phyloP scores from a whole-genome alignment of 2,797 vertebrate species.

The Holocentrus rufus region DNA sequence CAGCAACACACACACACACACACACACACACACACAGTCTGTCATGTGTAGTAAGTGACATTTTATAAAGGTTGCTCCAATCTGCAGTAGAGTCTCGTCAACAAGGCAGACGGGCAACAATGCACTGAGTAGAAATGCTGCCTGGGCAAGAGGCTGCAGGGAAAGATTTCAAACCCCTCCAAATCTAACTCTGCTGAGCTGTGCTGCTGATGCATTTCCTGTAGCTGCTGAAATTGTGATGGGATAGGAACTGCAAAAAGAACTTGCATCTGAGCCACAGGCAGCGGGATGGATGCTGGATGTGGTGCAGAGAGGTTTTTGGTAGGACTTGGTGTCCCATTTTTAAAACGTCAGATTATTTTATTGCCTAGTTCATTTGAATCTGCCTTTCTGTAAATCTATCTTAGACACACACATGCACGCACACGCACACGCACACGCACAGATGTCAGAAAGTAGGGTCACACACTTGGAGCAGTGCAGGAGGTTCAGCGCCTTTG shows the following conservation, averaged over 20 bases:
- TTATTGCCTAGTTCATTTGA: no score
- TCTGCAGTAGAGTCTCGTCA: slow-evolving; percentile 44
- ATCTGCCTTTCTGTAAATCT: no score
- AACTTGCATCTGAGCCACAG: not conserved
- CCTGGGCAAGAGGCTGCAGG: slow-evolving; percentile 2
- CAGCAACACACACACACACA: slow-evolving; percentile 23
- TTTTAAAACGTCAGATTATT: no score
- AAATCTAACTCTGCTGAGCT: slow-evolving; percentile 20
- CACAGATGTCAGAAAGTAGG: slow-evolving; percentile 6
- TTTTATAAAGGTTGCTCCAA: slow-evolving; percentile 67
- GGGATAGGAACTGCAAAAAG: not conserved
- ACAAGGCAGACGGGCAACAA: slow-evolving; percentile 34
- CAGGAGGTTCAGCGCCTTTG: not conserved
- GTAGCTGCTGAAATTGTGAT: slow-evolving; percentile 1
- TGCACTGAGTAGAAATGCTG: slow-evolving; percentile 19
- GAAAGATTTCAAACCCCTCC: slow-evolving; percentile 21
- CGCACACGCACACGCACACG: not conserved
- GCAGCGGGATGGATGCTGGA: not conserved
- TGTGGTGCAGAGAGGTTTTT: not conserved
- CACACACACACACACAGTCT: slow-evolving; percentile 19
- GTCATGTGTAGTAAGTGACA: slow-evolving; percentile 45
- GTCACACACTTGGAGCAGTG: not conserved
- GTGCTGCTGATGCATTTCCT: slow-evolving; percentile 17
- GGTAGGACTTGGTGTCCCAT: no score
- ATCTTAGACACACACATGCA: not conserved